Evolutionary conservation across 2,888 invertebrate species (phyloP).

Genomic region (Diplazon laetatorius): DNA sequence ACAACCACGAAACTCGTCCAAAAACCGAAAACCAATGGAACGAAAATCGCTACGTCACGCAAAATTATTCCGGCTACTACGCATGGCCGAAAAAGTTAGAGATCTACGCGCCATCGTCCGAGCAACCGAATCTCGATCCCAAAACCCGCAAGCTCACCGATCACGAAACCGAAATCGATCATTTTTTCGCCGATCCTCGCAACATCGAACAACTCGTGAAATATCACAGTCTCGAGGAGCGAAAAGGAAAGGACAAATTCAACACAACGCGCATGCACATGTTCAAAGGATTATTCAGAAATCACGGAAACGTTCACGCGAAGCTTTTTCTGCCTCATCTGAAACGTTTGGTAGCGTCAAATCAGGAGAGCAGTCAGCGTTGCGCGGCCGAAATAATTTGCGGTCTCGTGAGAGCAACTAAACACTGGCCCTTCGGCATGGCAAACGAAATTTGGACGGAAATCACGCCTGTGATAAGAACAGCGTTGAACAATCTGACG

Average conservation of each 20-base stretch:
- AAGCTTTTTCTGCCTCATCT: constrained; percentile 87
- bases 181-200: constrained; percentile 87
- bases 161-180: constrained; percentile 86
- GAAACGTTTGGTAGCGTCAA: constrained; percentile 86
- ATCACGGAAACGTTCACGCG: constrained; percentile 88
- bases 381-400: constrained; percentile 92
- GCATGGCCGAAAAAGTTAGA: constrained; percentile 84
- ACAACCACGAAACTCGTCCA: constrained; percentile 85
- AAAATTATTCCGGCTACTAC: constrained; percentile 85
- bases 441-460: constrained; percentile 85
- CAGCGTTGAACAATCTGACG: constrained; percentile 87
- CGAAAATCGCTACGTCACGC: constrained; percentile 87
- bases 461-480: constrained; percentile 86
- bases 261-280: constrained; percentile 87
- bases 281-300: constrained; percentile 92
- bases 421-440: constrained; percentile 90
- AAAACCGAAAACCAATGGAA: constrained; percentile 90
- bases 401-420: constrained; percentile 91
- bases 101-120: constrained; percentile 87
- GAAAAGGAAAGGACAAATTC: constrained; percentile 93
- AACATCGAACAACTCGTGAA: constrained; percentile 89
- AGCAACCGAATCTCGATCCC: constrained; percentile 86
- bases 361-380: constrained; percentile 90
- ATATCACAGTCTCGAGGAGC: constrained; percentile 92
- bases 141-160: constrained; percentile 85